Percentiles rank a stretch among this genome's conserved stretches.
These are phyloP conservation scores for Petromus typicus DNA, from an alignment of 2,113 vertebrate species.

Conservation along the genomic window DNA sequence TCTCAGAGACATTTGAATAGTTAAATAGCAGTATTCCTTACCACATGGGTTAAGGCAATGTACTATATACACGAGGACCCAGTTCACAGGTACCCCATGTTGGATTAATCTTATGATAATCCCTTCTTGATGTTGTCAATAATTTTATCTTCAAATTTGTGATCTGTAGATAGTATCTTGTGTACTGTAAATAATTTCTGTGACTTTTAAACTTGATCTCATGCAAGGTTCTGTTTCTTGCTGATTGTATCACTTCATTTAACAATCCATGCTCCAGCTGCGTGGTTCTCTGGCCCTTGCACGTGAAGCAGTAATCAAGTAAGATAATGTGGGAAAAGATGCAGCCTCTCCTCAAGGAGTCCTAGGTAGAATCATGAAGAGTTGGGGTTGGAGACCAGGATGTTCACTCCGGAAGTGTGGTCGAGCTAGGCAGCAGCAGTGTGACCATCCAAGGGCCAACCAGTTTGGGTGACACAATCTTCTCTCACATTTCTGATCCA, in stretches of 20 bases:
- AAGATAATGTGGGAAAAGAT: not conserved
- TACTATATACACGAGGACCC: not conserved
- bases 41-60: too few species aligned
- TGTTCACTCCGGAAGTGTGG: not conserved
- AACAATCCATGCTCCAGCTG: accelerated
- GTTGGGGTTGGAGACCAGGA: not conserved
- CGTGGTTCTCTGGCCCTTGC: not conserved
- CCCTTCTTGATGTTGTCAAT: not conserved
- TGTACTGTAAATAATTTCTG: not conserved
- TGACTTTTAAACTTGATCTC: not conserved
- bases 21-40: not conserved
- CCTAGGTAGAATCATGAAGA: not conserved
- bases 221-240: accelerated
- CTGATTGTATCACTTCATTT: not conserved
- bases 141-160: not conserved
- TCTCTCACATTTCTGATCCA: not conserved
- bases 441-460: not conserved
- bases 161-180: not conserved
- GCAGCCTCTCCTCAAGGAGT: accelerated
- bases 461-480: too few species aligned
- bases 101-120: not conserved
- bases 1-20: not conserved
- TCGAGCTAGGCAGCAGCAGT: too few species aligned
- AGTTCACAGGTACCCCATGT: not conserved
- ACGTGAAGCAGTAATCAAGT: accelerated